Evolutionary conservation across 2,797 vertebrate species (phyloP).

Genomic region (Phrynocephalus forsythii): DNA sequence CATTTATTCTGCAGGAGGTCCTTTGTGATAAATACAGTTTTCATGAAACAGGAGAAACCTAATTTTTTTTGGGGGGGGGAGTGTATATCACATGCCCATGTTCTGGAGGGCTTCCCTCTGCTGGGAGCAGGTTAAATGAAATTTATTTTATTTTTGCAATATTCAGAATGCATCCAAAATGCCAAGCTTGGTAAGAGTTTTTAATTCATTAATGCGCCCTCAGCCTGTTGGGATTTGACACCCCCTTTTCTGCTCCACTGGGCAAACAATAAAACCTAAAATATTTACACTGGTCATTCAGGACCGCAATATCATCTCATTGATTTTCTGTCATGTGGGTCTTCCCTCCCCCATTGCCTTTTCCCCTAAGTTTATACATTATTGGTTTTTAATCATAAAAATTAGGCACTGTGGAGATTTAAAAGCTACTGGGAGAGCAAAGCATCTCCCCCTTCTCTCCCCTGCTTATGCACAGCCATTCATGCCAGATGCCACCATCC

Average conservation of each 20-base stretch:
- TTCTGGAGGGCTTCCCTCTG: background rate
- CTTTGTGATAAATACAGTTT: background rate
- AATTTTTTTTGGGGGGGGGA: slow-evolving; percentile 8
- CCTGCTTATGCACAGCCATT: background rate
- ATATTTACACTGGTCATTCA: slow-evolving; percentile 70
- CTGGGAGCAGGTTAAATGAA: slow-evolving; percentile 29
- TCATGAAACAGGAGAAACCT: background rate
- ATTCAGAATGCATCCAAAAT: slow-evolving; percentile 40
- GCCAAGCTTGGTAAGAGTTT: slow-evolving; percentile 34
- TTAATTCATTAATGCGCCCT: slow-evolving; percentile 66
- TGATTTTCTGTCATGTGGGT: slow-evolving; percentile 74
- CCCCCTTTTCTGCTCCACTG: slow-evolving; percentile 54
- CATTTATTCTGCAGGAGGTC: background rate
- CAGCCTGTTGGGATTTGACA: slow-evolving; percentile 48
- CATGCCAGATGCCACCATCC: background rate
- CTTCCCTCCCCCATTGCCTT: slow-evolving; percentile 29
- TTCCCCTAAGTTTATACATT: slow-evolving; percentile 57
- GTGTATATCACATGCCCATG: background rate
- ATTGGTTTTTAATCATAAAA: slow-evolving; percentile 75
- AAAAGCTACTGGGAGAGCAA: slow-evolving; percentile 47
- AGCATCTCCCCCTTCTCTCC: too few species aligned
- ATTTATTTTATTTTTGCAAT: slow-evolving; percentile 45
- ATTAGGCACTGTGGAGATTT: slow-evolving; percentile 57
- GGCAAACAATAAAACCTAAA: slow-evolving; percentile 76
- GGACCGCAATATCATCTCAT: slow-evolving; percentile 72